Base-by-base conservation (phyloP, 1,140 invertebrate species). In the Lamellibrachia luymesi region DNA sequence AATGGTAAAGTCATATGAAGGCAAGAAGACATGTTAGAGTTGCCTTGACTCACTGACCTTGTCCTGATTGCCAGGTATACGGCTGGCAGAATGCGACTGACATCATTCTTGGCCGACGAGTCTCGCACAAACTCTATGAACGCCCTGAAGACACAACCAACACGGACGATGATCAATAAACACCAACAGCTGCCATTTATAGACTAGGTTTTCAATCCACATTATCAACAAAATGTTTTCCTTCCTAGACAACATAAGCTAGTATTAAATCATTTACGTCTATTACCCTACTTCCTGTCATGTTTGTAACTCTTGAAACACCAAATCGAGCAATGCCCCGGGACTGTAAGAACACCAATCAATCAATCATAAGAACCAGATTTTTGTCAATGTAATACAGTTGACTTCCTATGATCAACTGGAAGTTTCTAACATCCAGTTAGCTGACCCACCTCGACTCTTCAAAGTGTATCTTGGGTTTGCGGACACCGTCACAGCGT, bases 21-120 rank as follows among this genome's bases (percentile, higher is more conserved):
- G 38, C 38, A 38, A 38, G 38, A 38, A 38, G 38, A 38, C 38
- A 38, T 38, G 38, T 38, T 38, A 38, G 38, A 38, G 38, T 38
- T 38, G 38, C 38, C 38, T 38, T 1, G 17, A 51, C 50, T 22
- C 51, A 92, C 13, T 50, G 97, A 97, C 94, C 98, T 96, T 94
- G 98, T 97, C 95, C 98, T 98, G 0, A 99, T 94, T 4, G 98
- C 98, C 94, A 97, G 97, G 96, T 98, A 98, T 0, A 99, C 97
- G 27, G 97, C 97, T 27, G 97, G 96, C 50, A 92, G 92, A n/a
- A 92, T 92, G 50, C 52, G 50, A 64, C 93, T 94, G 27, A 51
- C 38, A 17, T 80, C 64, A 80, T 93, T 51, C 22, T 92, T 89
- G 52, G 92, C 52, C 90, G 89, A 50, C 93, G 94, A 25, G 51